Base-by-base conservation (phyloP, 2,797 vertebrate genomes). In the Halcyon badia region DNA sequence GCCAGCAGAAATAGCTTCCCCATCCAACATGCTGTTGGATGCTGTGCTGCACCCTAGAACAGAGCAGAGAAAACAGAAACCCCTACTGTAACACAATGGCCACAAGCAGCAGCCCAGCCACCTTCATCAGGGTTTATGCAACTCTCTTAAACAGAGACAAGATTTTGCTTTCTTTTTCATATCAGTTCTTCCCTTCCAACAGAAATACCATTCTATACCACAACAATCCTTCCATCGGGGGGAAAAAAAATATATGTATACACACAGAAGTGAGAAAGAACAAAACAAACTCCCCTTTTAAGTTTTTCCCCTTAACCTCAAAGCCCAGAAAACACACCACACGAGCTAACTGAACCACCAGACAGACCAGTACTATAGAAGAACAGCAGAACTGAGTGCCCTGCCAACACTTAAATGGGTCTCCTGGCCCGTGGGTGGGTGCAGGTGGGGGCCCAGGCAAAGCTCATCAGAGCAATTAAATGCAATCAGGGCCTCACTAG, bases 321-420 rank as follows among this genome's bases (percentile, higher is more conserved):
- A 0, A 9, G 9, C 10, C 30, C 54, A 2, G 14, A 7, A 41
- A 37, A 37, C 11, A 4, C 0, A 2, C 20, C 2, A 2, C 1
- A 0, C 9, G 2, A 2, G 3, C 33, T 2, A 11, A 15, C 5
- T 0, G 4, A 14, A 37, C 5, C 2, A 2, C 22, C 22, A 2
- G 4, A 18, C 46, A 48, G 19, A 4, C 8, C 28, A 21, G 2
- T 0, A 0, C 30, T 2, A 18, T 4, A 33, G n/a, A 6, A n/a
- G 5, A 10, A 5, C 16, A 31, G 10, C 68, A 49, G 1, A 4
- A 8, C 1, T 0, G 0, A 0, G 3, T 2, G 0, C 3, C 3
- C 21, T 19, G n/a, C n/a, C 39, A 15, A 3, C 26, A 0, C n/a
- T 10, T 21, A 19, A 22, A n/a, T 2, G 6, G 30, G 3, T 5